These are phyloP conservation scores for Alosa sapidissima DNA, from an alignment of 2,797 vertebrate genomes.

Conservation along the genomic window DNA sequence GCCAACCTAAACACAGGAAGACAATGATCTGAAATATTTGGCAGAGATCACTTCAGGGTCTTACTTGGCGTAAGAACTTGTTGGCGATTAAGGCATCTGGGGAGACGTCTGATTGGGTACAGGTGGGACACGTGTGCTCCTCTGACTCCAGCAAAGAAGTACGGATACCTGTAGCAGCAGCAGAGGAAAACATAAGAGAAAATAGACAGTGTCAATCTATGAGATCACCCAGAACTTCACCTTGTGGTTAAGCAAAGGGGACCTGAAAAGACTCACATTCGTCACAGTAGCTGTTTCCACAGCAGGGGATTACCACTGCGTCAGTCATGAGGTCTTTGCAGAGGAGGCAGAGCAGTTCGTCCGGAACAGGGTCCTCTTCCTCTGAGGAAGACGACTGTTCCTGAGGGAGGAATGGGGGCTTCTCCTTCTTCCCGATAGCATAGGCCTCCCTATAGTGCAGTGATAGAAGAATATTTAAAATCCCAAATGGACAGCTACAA, in stretches of 20 bases:
- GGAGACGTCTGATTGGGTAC: constrained; percentile 87
- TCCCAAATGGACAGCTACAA: neutral
- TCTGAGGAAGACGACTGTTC: constrained; percentile 78
- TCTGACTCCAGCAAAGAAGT: constrained; percentile 90
- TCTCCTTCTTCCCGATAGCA: constrained; percentile 96
- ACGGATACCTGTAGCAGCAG: constrained; percentile 82
- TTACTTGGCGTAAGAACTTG: constrained; percentile 95
- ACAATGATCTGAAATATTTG: neutral
- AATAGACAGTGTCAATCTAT: no score
- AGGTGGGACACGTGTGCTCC: constrained; percentile 90
- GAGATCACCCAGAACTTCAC: neutral
- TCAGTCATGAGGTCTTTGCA: constrained; percentile 93
- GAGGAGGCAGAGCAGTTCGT: constrained; percentile 91
- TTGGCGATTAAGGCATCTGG: constrained; percentile 94
- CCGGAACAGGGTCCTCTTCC: constrained; percentile 85
- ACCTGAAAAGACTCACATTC: constrained; percentile 83
- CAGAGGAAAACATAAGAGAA: neutral
- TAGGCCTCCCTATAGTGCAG: constrained; percentile 83
- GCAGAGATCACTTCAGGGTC: neutral
- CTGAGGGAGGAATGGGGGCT: constrained; percentile 85
- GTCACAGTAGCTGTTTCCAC: constrained; percentile 97
- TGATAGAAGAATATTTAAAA: neutral
- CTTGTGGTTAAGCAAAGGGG: neutral
- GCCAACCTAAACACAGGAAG: neutral
- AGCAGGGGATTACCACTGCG: constrained; percentile 96